Conservation (phyloP, 1,140 invertebrate genomes). For the Bombus fervidus region DNA sequence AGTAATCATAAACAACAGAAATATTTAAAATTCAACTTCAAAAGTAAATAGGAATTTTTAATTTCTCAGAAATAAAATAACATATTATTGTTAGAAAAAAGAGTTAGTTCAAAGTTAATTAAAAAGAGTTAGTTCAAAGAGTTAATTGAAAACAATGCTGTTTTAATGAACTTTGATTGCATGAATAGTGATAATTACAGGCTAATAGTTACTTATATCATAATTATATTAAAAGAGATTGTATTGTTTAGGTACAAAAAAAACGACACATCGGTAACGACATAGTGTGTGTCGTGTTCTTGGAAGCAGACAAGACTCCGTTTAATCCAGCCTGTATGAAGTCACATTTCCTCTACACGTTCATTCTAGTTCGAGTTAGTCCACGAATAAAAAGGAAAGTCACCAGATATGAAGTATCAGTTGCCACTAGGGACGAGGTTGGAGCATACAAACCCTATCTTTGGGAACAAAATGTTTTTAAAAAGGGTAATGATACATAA, state of each 20-base stretch:
- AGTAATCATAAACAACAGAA: too few relatives aligned
- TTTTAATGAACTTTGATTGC: too few relatives aligned
- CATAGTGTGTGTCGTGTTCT: conserved; percentile 97
- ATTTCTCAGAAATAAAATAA: too few relatives aligned
- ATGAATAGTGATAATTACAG: too few relatives aligned
- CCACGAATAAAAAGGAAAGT: conserved; percentile 92
- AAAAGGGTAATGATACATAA: conserved; percentile 86
- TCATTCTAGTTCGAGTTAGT: conserved; percentile 93
- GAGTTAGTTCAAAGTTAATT: too few relatives aligned
- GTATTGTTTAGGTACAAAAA: conserved; percentile 89
- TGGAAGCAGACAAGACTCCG: conserved; percentile 94
- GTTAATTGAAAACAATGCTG: too few relatives aligned
- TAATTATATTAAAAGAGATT: not conserved
- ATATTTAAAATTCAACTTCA: too few relatives aligned
- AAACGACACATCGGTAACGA: conserved; percentile 98
- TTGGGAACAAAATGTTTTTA: conserved; percentile 96
- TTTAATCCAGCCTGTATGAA: conserved; percentile 97
- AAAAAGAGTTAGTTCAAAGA: too few relatives aligned
- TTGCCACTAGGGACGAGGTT: conserved; percentile 98
- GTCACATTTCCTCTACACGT: conserved; percentile 95
- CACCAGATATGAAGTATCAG: conserved; percentile 94
- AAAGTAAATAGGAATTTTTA: too few relatives aligned
- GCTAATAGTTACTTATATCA: too few relatives aligned
- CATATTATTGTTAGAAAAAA: too few relatives aligned
- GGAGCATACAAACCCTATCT: conserved; percentile 98